Evolutionary conservation across 2,797 vertebrate genomes (phyloP).

Genomic region (Diceros bicornis): DNA sequence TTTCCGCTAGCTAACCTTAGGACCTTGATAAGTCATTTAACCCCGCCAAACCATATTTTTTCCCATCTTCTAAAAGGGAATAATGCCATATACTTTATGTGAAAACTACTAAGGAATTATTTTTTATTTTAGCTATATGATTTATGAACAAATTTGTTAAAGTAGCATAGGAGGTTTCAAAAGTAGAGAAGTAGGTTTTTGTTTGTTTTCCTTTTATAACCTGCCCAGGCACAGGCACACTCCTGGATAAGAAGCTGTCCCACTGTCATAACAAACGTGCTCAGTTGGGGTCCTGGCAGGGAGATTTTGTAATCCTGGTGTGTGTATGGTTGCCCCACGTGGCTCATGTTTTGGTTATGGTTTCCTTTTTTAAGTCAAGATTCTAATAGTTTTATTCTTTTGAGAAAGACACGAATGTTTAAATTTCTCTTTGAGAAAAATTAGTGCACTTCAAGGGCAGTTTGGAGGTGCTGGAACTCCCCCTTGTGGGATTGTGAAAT

Average conservation of each 20-base stretch:
- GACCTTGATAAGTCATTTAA: conserved; percentile 20
- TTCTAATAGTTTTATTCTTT: conserved; percentile 22
- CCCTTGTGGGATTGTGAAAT: conserved; percentile 86
- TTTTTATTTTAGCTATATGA: neutral
- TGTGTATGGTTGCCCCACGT: neutral
- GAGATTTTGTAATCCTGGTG: neutral
- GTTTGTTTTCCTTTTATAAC: neutral
- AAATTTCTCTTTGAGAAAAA: neutral
- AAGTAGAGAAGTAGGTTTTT: neutral
- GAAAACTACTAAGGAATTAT: neutral
- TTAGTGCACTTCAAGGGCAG: neutral
- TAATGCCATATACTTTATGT: neutral
- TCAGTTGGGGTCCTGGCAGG: neutral
- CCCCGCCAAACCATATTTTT: neutral
- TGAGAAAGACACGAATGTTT: neutral
- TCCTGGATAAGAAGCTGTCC: neutral
- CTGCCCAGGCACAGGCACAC: neutral
- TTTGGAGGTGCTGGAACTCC: conserved; percentile 84
- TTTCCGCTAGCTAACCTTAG: neutral
- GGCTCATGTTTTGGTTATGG: neutral
- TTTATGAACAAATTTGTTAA: neutral
- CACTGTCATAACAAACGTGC: neutral
- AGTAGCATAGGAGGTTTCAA: conserved; percentile 17
- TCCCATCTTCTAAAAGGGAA: neutral
- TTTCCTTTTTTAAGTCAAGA: conserved; percentile 14